Percentiles rank a stretch among this genome's conserved stretches.
phyloP scores from a whole-genome alignment of 2,888 invertebrate genomes.

The Microdon myrmicae region DNA sequence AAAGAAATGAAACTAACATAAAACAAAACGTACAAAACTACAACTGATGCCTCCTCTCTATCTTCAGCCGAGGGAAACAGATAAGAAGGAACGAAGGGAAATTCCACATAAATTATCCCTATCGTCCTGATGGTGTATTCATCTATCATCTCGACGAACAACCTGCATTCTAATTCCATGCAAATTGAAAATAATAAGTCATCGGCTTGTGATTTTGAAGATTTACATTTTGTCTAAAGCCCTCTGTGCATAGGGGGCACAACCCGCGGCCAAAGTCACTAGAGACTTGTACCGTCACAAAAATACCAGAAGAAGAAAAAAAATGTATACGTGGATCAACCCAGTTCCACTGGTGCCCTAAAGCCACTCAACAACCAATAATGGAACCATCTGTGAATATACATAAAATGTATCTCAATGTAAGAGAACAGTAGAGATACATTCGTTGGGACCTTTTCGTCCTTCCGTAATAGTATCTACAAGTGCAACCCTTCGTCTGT shows the following conservation, averaged over 20 bases:
- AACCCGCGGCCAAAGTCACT: neutral
- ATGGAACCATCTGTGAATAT: slow-evolving; percentile 19
- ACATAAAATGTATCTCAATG: slow-evolving; percentile 21
- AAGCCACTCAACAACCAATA: slow-evolving; percentile 1
- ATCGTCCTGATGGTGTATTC: neutral
- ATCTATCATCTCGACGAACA: slow-evolving; percentile 26
- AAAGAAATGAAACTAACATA: no score
- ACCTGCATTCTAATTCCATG: slow-evolving; percentile 40
- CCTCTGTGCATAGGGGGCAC: no score
- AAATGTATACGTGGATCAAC: slow-evolving; percentile 4
- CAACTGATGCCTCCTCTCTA: neutral
- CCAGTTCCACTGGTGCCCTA: neutral
- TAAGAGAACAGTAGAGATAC: no score
- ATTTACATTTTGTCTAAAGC: slow-evolving; percentile 33
- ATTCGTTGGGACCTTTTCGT: no score
- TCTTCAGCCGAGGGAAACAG: slow-evolving; percentile 1
- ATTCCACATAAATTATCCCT: slow-evolving; percentile 22
- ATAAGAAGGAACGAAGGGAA: slow-evolving; percentile 1
- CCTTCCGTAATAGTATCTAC: no score
- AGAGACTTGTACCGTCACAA: neutral
- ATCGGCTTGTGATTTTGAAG: slow-evolving; percentile 31
- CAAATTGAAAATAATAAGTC: slow-evolving; percentile 40
- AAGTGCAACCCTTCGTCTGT: slow-evolving; percentile 12
- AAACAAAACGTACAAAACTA: no score
- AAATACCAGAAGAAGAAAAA: neutral